Conservation (phyloP, 2,888 invertebrate genomes). For the Palloptera scutellata region DNA sequence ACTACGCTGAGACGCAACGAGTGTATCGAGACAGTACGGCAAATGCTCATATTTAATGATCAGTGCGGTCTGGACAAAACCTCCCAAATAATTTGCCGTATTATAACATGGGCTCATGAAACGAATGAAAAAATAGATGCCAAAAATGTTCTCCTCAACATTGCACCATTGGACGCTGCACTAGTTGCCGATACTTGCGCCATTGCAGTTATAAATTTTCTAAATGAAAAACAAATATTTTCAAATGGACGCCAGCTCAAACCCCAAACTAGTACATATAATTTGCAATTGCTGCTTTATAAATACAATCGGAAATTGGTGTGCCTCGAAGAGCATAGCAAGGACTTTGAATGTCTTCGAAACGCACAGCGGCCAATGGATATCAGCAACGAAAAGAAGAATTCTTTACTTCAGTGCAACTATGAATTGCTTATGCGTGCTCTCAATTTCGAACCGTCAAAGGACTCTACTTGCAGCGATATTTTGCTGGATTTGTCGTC, state of each 20-base stretch:
- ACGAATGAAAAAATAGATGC: slow-evolving; percentile 45
- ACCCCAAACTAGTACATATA: background rate
- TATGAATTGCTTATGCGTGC: slow-evolving; percentile 58
- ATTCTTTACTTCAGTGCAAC: slow-evolving; percentile 55
- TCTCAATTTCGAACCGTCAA: slow-evolving; percentile 48
- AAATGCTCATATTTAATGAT: slow-evolving; percentile 49
- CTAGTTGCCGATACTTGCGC: slow-evolving; percentile 56
- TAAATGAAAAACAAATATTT: slow-evolving; percentile 42
- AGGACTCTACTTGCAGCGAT: slow-evolving; percentile 41
- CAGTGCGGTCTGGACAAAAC: slow-evolving; percentile 52
- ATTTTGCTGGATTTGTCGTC: slow-evolving; percentile 48
- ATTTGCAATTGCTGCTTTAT: slow-evolving; percentile 44
- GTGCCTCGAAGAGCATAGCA: slow-evolving; percentile 47
- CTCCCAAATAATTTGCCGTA: slow-evolving; percentile 43
- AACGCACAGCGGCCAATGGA: background rate
- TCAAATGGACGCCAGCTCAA: background rate
- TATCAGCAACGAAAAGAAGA: slow-evolving; percentile 36
- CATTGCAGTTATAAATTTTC: slow-evolving; percentile 57
- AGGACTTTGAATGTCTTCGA: slow-evolving; percentile 29
- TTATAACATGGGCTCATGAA: slow-evolving; percentile 52
- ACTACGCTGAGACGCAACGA: slow-evolving; percentile 53
- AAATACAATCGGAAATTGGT: slow-evolving; percentile 54
- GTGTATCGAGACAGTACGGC: slow-evolving; percentile 52
- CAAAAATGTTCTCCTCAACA: slow-evolving; percentile 51
- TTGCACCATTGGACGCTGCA: slow-evolving; percentile 48